A percentile compares a stretch with the other conserved stretches of the same genome.
These are phyloP conservation scores for Platycheirus albimanus DNA, from an alignment of 2,888 invertebrate species.

Conservation along the genomic window DNA sequence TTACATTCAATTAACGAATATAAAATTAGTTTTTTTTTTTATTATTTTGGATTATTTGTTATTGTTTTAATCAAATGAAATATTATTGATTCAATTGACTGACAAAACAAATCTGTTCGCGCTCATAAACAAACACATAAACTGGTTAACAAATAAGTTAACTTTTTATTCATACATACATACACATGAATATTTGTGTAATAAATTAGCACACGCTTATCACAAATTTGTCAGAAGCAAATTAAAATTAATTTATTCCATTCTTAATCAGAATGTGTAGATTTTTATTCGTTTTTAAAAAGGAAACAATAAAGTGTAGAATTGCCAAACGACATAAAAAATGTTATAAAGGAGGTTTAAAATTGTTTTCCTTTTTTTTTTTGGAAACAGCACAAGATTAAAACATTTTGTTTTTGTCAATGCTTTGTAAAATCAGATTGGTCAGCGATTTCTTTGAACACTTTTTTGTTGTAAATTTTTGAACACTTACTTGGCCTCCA, in stretches of 20 bases:
- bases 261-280: neutral
- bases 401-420: too few relatives aligned
- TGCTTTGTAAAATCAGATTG: too few relatives aligned
- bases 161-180: too few relatives aligned
- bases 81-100: constrained; percentile 1
- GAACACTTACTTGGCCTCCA: too few relatives aligned
- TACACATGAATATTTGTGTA: constrained; percentile 5
- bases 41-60: neutral
- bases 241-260: constrained; percentile 17
- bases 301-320: too few relatives aligned
- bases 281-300: too few relatives aligned
- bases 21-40: constrained; percentile 30
- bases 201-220: constrained; percentile 22
- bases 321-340: too few relatives aligned
- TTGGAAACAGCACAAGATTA: too few relatives aligned
- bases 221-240: constrained; percentile 29
- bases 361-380: too few relatives aligned
- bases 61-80: neutral
- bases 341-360: too few relatives aligned
- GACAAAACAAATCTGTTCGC: neutral
- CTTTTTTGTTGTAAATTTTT: too few relatives aligned
- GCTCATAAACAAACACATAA: neutral
- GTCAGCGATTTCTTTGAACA: too few relatives aligned
- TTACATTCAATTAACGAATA: constrained; percentile 48
- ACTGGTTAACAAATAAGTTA: constrained; percentile 8